These are phyloP conservation scores for Penaeus vannamei DNA, from an alignment of 1,140 invertebrate species.

Conservation along the genomic window DNA sequence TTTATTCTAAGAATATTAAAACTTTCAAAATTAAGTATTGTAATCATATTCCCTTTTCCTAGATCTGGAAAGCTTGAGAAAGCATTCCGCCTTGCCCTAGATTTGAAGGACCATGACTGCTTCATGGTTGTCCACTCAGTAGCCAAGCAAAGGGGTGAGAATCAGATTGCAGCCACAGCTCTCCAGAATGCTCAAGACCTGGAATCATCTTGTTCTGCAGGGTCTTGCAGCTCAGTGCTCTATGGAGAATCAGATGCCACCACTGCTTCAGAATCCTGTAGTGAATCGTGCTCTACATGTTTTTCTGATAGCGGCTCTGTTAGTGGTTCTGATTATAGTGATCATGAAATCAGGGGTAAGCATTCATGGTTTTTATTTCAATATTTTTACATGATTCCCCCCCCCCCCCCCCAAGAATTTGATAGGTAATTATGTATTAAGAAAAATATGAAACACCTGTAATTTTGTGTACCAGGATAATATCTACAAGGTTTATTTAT, in stretches of 20 bases:
- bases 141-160: conserved; percentile 79
- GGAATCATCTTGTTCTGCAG: conserved; percentile 75
- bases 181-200: conserved; percentile 81
- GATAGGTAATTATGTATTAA: no score
- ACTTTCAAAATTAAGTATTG: background rate
- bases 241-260: conserved; percentile 50
- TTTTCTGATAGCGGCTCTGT: conserved; percentile 57
- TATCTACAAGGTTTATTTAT: no score
- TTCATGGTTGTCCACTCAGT: conserved; percentile 89
- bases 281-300: conserved; percentile 66
- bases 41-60: conserved; percentile 57
- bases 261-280: conserved; percentile 61
- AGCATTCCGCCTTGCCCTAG: conserved; percentile 87
- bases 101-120: conserved; percentile 85
- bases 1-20: no score
- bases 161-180: conserved; percentile 82
- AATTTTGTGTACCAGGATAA: no score
- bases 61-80: conserved; percentile 87
- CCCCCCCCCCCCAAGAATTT: no score
- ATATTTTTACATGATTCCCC: background rate
- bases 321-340: conserved; percentile 16
- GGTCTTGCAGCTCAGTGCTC: conserved; percentile 72
- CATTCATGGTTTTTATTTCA: background rate
- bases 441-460: no score
- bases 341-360: conserved; percentile 26